A percentile compares a stretch with the other conserved stretches of the same genome.
Conservation (phyloP, 2,113 vertebrate species). For the Cryptotis parvus region DNA sequence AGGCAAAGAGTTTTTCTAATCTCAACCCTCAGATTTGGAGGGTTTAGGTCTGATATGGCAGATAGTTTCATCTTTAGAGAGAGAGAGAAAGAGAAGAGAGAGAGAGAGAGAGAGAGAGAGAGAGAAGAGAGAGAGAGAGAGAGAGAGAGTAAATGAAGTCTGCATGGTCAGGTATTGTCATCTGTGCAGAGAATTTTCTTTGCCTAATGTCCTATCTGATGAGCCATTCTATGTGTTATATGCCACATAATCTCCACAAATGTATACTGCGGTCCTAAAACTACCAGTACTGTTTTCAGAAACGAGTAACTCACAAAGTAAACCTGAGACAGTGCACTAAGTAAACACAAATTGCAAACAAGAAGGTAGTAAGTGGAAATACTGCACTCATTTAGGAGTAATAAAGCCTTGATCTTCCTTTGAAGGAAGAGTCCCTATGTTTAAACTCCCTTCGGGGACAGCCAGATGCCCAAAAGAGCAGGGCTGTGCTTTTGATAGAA, state of each 20-base stretch:
- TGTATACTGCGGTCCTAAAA: conserved; percentile 76
- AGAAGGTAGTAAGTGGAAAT: conserved; percentile 89
- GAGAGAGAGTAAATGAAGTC: conserved; percentile 69
- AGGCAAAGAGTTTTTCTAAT: conserved; percentile 26
- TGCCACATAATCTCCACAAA: conserved; percentile 79
- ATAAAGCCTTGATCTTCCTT: conserved; percentile 92
- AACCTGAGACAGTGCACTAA: conserved; percentile 87
- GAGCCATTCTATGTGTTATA: conserved; percentile 69
- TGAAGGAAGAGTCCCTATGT: conserved; percentile 87
- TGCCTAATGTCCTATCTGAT: conserved; percentile 79
- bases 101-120: no score
- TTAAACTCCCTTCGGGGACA: conserved; percentile 90
- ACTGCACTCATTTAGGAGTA: conserved; percentile 89
- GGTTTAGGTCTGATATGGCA: conserved; percentile 50
- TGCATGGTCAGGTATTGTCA: conserved; percentile 76
- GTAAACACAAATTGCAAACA: conserved; percentile 89
- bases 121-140: conserved; percentile 1
- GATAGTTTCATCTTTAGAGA: conserved; percentile 55
- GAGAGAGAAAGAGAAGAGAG: no score
- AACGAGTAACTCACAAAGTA: conserved; percentile 82
- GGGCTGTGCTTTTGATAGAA: conserved; percentile 90
- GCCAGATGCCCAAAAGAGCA: conserved; percentile 90
- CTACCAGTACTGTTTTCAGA: conserved; percentile 79
- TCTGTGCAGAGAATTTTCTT: conserved; percentile 74
- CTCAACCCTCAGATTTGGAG: neutral